Evolutionary conservation across 1,140 invertebrate genomes (phyloP).

Genomic region (Platyura marginata): DNA sequence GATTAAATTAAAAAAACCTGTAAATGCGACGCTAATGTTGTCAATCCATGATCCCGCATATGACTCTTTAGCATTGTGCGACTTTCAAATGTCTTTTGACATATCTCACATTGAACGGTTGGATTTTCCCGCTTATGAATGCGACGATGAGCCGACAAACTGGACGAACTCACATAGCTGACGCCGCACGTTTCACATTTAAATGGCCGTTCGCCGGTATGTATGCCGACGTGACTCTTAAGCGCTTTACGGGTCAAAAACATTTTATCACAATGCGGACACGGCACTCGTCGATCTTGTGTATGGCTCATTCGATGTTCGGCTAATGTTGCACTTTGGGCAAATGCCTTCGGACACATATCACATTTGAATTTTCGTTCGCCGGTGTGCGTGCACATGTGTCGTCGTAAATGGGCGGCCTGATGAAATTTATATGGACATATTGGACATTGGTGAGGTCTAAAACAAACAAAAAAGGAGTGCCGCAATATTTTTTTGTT

Average conservation of each 20-base stretch:
- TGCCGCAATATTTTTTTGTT: too few species aligned
- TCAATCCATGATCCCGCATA: neutral
- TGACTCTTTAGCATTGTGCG: neutral
- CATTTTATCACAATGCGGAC: neutral
- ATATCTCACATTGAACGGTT: neutral
- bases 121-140: neutral
- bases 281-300: neutral
- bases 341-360: neutral
- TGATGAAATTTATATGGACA: neutral
- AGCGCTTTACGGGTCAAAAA: neutral
- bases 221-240: neutral
- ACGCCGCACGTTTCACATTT: slow-evolving; percentile 7
- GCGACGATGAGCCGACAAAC: neutral
- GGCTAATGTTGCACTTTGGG: neutral
- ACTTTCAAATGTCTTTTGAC: neutral
- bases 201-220: slow-evolving; percentile 1
- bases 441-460: neutral
- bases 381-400: neutral
- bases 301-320: neutral
- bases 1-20: too few species aligned
- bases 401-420: neutral
- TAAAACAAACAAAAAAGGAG: neutral
- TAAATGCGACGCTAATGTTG: neutral
- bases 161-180: neutral
- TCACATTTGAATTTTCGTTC: neutral